phyloP scores from a whole-genome alignment of 92 coral and sea anemone species.

The Virgularia gustaviana region DNA sequence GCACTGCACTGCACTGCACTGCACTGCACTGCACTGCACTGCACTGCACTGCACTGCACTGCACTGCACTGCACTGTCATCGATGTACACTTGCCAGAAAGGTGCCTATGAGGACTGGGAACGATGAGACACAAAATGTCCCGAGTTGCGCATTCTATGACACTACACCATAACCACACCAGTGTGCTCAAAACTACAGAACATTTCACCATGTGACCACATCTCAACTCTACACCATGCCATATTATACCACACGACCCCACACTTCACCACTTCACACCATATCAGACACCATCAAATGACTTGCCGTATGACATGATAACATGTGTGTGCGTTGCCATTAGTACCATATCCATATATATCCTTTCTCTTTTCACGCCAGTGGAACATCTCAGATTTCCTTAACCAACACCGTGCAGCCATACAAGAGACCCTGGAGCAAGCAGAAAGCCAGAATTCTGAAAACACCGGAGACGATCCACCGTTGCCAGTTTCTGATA shows the following conservation, averaged over 20 bases:
- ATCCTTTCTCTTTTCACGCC: neutral
- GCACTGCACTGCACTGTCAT: neutral
- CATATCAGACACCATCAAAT: too few relatives aligned
- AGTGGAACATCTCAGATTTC: conserved; percentile 99
- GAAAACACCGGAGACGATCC: conserved; percentile 76
- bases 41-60: neutral
- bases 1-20: neutral
- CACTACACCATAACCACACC: too few relatives aligned
- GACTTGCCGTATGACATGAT: too few relatives aligned
- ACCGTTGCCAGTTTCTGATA: conserved; percentile 84
- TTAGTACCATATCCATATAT: too few relatives aligned
- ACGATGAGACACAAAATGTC: too few relatives aligned
- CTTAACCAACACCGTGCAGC: conserved; percentile 87
- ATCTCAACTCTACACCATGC: too few relatives aligned
- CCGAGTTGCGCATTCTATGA: too few relatives aligned
- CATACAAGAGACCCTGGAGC: conserved; percentile 69
- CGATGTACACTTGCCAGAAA: too few relatives aligned
- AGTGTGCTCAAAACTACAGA: too few relatives aligned
- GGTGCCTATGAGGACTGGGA: too few relatives aligned
- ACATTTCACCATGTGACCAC: too few relatives aligned
- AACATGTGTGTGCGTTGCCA: too few relatives aligned
- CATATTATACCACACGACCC: neutral
- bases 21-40: neutral
- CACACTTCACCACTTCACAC: neutral
- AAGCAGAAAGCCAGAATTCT: conserved; percentile 42